phyloP scores from a whole-genome alignment of 2,888 invertebrate genomes.

The Salticus scenicus region DNA sequence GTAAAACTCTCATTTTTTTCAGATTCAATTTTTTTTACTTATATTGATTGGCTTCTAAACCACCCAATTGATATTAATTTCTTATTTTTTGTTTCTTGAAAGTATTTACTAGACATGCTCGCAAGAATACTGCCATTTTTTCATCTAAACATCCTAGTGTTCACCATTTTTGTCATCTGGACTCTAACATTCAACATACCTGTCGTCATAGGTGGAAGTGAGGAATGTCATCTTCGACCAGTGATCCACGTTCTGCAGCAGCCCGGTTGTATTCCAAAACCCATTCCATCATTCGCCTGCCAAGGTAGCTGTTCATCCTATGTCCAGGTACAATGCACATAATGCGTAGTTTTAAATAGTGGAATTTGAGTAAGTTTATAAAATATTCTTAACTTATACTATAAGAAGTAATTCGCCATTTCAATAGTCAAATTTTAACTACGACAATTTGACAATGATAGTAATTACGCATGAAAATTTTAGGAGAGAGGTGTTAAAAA shows the following conservation, averaged over 20 bases:
- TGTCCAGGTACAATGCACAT: conserved; percentile 82
- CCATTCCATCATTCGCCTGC: conserved; percentile 94
- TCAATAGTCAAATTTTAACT: too few relatives aligned
- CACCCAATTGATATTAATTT: too few relatives aligned
- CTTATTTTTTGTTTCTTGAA: background rate
- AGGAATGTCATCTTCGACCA: conserved; percentile 92
- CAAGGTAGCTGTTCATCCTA: conserved; percentile 93
- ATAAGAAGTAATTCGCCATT: too few relatives aligned
- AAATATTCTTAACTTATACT: too few relatives aligned
- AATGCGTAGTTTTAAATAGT: too few relatives aligned
- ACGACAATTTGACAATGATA: too few relatives aligned
- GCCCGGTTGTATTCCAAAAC: conserved; percentile 93
- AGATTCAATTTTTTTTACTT: too few relatives aligned
- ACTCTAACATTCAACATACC: background rate
- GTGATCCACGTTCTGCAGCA: conserved; percentile 93
- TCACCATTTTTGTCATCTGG: background rate
- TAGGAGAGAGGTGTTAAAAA: too few relatives aligned
- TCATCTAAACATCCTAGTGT: background rate
- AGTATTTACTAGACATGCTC: background rate
- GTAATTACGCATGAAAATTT: too few relatives aligned
- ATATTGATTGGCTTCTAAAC: too few relatives aligned
- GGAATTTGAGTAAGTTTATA: too few relatives aligned
- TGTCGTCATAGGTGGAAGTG: conserved; percentile 75
- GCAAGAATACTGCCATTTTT: background rate
- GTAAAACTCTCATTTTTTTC: too few relatives aligned